Percentiles rank a stretch among this genome's conserved stretches.
phyloP scores from a whole-genome alignment of 2,888 invertebrate genomes.

The Cantharis rustica region DNA sequence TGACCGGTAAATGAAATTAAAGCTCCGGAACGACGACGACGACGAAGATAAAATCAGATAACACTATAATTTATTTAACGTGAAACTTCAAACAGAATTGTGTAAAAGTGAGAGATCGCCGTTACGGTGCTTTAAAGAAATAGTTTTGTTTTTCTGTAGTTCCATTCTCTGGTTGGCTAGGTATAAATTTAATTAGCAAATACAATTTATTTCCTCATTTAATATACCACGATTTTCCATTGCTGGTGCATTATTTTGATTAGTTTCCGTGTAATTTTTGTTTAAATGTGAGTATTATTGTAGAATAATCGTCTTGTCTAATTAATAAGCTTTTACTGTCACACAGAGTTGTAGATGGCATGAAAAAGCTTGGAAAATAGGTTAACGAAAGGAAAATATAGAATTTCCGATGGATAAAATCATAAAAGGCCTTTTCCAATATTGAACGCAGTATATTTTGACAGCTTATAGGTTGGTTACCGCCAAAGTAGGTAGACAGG shows the following conservation, averaged over 20 bases:
- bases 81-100: constrained; percentile 8
- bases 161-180: background rate
- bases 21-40: background rate
- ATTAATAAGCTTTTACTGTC: background rate
- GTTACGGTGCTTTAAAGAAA: background rate
- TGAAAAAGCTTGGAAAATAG: constrained; percentile 4
- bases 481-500: constrained; percentile 44
- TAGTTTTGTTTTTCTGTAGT: background rate
- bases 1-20: background rate
- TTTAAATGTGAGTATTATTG: background rate
- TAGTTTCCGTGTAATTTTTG: background rate
- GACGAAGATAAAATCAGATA: constrained; percentile 12
- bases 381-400: constrained; percentile 13
- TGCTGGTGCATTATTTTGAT: background rate
- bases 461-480: constrained; percentile 46
- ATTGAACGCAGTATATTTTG: constrained; percentile 42
- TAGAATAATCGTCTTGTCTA: background rate
- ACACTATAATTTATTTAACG: constrained; percentile 5
- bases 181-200: background rate
- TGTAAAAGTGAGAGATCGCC: background rate
- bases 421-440: constrained; percentile 37
- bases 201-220: background rate
- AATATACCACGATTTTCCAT: background rate
- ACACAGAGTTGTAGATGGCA: background rate
- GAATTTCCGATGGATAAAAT: constrained; percentile 33